Conservation (phyloP, 92 coral and sea anemone species). For the Ricordea florida region DNA sequence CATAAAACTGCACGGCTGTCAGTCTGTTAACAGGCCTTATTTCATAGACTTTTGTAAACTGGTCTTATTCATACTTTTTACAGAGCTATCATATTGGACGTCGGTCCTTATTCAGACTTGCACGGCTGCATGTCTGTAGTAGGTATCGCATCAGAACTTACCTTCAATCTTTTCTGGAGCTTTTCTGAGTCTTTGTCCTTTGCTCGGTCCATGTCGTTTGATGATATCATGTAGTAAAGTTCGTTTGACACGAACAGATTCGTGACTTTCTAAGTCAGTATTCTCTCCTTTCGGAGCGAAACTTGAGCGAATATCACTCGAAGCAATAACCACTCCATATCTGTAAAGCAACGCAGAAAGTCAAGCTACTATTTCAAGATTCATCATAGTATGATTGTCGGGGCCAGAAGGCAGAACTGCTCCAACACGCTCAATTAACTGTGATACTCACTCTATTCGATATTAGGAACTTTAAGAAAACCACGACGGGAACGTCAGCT, state of each 20-base stretch:
- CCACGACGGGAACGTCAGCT: too few relatives aligned
- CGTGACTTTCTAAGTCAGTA: conserved; percentile 18
- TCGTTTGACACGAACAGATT: conserved; percentile 34
- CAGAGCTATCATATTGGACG: too few relatives aligned
- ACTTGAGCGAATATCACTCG: conserved; percentile 48
- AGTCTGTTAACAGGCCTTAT: too few relatives aligned
- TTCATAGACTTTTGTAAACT: too few relatives aligned
- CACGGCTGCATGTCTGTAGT: not conserved
- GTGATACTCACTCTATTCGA: too few relatives aligned
- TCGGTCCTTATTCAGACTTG: not conserved
- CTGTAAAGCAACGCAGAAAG: conserved; percentile 17
- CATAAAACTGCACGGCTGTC: too few relatives aligned
- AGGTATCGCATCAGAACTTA: not conserved
- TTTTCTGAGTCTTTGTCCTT: not conserved
- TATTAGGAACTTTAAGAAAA: too few relatives aligned
- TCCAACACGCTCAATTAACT: too few relatives aligned
- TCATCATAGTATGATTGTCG: too few relatives aligned
- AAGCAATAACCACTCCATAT: conserved; percentile 33
- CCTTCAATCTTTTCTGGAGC: not conserved
- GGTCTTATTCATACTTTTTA: too few relatives aligned
- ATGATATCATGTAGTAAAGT: conserved; percentile 5
- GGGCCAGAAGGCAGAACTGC: too few relatives aligned
- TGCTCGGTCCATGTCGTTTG: not conserved
- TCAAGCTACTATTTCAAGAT: too few relatives aligned
- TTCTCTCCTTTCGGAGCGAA: conserved; percentile 16